Conservation (phyloP, 2,888 invertebrate genomes). For the Heliconius ismenius region DNA sequence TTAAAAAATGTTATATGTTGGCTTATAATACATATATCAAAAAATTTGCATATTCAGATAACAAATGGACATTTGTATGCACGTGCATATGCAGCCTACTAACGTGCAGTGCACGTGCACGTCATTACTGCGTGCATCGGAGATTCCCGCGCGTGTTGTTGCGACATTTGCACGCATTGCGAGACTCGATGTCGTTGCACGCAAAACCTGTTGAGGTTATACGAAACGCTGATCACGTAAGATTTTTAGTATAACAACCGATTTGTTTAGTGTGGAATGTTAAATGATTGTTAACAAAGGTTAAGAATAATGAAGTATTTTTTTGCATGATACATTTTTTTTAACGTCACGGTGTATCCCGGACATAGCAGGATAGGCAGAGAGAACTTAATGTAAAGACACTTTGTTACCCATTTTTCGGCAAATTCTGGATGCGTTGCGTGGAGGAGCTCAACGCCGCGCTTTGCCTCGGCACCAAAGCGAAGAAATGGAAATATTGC, state of each 20-base stretch:
- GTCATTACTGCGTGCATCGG: constrained; percentile 62
- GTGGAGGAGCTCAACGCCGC: neutral
- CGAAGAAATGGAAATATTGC: neutral
- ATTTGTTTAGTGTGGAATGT: neutral
- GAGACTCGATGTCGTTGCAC: constrained; percentile 65
- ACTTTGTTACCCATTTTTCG: neutral
- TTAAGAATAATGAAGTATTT: no score
- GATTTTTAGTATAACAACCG: constrained; percentile 35
- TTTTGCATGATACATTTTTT: neutral
- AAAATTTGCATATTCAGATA: constrained; percentile 52
- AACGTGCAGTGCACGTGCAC: constrained; percentile 56
- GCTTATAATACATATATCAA: neutral
- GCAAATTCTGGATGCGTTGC: neutral
- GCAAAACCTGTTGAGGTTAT: constrained; percentile 68
- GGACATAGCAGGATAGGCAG: neutral
- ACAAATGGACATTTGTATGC: constrained; percentile 60
- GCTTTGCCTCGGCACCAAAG: neutral
- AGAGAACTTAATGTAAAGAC: neutral
- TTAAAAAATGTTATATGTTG: neutral
- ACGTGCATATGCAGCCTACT: constrained; percentile 60
- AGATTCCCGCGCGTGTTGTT: constrained; percentile 54
- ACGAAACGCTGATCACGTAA: constrained; percentile 62
- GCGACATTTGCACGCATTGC: constrained; percentile 54
- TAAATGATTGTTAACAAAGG: neutral
- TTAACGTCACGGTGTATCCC: neutral